A percentile compares a stretch with the other conserved stretches of the same genome.
Conservation (phyloP, 2,888 invertebrate genomes). For the Amorpha juglandis region DNA sequence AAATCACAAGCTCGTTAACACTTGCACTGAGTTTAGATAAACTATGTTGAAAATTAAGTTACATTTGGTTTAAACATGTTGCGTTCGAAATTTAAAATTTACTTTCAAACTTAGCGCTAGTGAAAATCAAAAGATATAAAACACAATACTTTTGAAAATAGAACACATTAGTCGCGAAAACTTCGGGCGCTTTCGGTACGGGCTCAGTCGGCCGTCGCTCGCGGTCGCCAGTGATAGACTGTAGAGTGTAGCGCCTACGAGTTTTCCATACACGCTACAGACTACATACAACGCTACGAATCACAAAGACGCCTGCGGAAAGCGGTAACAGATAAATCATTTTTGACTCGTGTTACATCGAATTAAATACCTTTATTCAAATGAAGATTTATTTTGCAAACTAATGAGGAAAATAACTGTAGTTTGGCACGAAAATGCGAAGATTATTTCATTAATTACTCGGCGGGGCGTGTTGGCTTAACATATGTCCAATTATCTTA, state of each 20-base stretch:
- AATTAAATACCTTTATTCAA: too few species aligned
- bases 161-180: slow-evolving; percentile 21
- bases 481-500: background rate
- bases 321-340: background rate
- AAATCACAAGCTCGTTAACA: slow-evolving; percentile 8
- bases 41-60: slow-evolving; percentile 2
- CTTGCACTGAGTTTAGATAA: slow-evolving; percentile 1
- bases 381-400: background rate
- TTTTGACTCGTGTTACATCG: background rate
- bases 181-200: slow-evolving; percentile 24
- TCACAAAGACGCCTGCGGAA: too few species aligned
- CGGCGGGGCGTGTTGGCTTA: slow-evolving; percentile 1
- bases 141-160: slow-evolving; percentile 14
- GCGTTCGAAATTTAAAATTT: slow-evolving; percentile 1
- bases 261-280: slow-evolving; percentile 14
- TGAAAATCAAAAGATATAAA: background rate
- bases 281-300: slow-evolving; percentile 26
- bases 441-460: slow-evolving; percentile 9
- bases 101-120: background rate
- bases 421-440: background rate
- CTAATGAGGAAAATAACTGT: background rate
- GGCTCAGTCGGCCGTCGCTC: slow-evolving; percentile 32
- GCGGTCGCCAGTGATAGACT: slow-evolving; percentile 30
- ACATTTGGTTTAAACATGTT: slow-evolving; percentile 15
- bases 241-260: slow-evolving; percentile 31